Evolutionary conservation across 2,113 vertebrate species (phyloP), one percentile per base, ranked within the genome.

Genomic region (Orthonyx spaldingii): DNA sequence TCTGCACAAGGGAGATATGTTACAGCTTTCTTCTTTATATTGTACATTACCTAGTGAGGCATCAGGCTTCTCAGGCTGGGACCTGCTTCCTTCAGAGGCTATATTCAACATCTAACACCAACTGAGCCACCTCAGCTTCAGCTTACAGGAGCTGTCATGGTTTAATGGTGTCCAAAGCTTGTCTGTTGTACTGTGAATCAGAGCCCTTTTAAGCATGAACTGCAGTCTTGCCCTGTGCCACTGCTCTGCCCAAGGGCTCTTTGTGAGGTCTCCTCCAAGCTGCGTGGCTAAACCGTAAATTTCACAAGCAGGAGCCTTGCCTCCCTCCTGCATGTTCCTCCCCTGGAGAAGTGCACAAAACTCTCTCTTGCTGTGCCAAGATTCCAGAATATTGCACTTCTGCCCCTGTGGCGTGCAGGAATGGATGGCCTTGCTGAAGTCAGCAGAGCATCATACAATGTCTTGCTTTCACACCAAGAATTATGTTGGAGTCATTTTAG

Each of bases 301-400:
- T 84, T 83, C 76, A 92, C 11, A 52, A 47, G 23, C 56, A 76
- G 37, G 33, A 83, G 9, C n/a, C 61, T 76, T 17, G 0, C 16
- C 53, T 61, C 71, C 23, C 14, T 46, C 39, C 30, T n/a, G 44
- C 9, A 3, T 0, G 0, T 4, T 84, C 15, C 26, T 37, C 8
- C n/a, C 30, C 33, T 27, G 47, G 30, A 70, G 28, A 75, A 63
- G 39, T 19, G 27, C 13, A 32, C 2, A 0, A 71, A 93, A 53
- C 24, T 63, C 33, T 55, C 1, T 1, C 15, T 77, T 63, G 26
- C 33, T 63, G 27, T 5, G 3, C 20, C 60, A 56, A n/a, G 47
- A 55, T 70, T 20, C 19, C 21, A 49, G 21, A 42, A 27, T 6
- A 11, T 1, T 1, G 1, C 28, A 7, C 4, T 87, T 81, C 28